These are phyloP conservation scores for Eudemis profundana DNA, from an alignment of 2,888 invertebrate species.

Conservation along the genomic window DNA sequence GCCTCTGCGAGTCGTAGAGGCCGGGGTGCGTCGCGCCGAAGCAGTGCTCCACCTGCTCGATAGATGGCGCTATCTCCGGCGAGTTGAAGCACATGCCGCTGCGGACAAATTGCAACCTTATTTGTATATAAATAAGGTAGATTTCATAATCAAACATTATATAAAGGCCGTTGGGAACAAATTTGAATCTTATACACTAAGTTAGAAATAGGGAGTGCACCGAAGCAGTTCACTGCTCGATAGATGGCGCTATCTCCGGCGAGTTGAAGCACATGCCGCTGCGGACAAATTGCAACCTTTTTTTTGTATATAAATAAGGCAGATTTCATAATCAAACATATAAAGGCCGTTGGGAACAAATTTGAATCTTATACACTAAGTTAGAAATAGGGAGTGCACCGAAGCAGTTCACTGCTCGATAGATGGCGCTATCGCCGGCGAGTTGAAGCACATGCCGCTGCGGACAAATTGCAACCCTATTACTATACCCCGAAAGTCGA, in stretches of 20 bases:
- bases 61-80: constrained; percentile 97
- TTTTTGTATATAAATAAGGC: constrained; percentile 10
- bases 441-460: constrained; percentile 94
- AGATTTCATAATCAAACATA: no score
- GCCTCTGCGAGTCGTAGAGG: constrained; percentile 97
- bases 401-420: constrained; percentile 99
- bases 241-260: constrained; percentile 97
- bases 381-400: no score
- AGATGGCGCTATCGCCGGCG: constrained; percentile 97
- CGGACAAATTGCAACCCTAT: constrained; percentile 49
- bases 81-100: constrained; percentile 95
- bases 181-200: no score
- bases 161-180: no score
- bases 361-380: no score
- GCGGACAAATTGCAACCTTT: constrained; percentile 52
- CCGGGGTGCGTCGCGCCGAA: constrained; percentile 99
- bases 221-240: constrained; percentile 99
- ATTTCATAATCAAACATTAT: no score
- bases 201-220: no score
- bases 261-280: constrained; percentile 95
- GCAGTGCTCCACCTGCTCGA: constrained; percentile 99
- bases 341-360: no score
- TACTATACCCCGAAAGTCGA: no score
- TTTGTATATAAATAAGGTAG: constrained; percentile 9
- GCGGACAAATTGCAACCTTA: constrained; percentile 52